A percentile compares a stretch with the other conserved stretches of the same genome.
phyloP scores from a whole-genome alignment of 2,888 invertebrate genomes.

The Nomada fucata region DNA sequence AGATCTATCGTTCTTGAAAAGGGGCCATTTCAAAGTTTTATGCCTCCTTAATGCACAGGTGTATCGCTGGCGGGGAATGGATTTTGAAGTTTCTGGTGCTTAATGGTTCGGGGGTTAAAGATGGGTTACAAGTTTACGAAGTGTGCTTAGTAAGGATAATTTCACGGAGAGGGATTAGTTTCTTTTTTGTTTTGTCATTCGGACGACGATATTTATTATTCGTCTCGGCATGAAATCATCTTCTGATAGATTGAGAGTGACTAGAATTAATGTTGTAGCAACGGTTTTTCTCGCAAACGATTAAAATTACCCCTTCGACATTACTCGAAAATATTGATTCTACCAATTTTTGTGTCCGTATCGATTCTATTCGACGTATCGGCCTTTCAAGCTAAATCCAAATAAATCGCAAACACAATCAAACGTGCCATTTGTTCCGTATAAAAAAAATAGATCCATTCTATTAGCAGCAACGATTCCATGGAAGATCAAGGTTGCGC shows the following conservation, averaged over 20 bases:
- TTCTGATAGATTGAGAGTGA: no score
- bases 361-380: neutral
- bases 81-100: neutral
- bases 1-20: neutral
- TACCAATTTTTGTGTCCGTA: neutral
- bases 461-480: neutral
- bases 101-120: neutral
- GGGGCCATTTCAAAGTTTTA: conserved; percentile 24
- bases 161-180: neutral
- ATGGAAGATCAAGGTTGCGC: neutral
- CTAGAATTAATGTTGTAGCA: no score
- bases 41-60: conserved; percentile 27
- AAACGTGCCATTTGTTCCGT: no score
- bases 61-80: conserved; percentile 7
- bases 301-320: no score
- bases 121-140: neutral
- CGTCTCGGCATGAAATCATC: no score
- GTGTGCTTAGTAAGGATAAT: neutral
- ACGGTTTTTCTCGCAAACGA: no score
- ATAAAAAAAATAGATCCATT: no score
- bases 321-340: no score
- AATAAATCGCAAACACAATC: conserved; percentile 4
- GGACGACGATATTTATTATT: neutral
- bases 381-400: neutral
- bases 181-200: neutral